Evolutionary conservation across 2,113 vertebrate genomes (phyloP), one percentile per base, ranked within the genome.

Genomic region (Clinocottus analis): DNA sequence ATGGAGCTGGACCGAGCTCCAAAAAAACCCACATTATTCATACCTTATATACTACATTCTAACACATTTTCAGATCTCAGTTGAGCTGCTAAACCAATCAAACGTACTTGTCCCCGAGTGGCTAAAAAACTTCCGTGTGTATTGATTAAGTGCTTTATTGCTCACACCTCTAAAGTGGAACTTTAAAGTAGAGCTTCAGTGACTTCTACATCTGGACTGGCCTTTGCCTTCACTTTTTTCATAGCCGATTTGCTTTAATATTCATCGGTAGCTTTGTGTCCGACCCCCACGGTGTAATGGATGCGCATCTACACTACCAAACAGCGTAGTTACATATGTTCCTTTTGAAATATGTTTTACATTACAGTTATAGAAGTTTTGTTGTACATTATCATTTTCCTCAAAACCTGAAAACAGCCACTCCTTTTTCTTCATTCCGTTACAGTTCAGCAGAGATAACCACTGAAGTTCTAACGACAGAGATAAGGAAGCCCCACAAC

Each of bases 1-100:
- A 75, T 62, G 83, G 72, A 72, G 69, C 31, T 63, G 70, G 53
- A 79, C 55, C 5, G 16, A 61, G 69, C 41, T 58, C 10, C n/a
- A 35, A 17, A 41, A 10, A 55, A 14, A 7, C 45, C 49, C 23
- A 31, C 9, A 41, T 13, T 17, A 29, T 9, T 37, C 5, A 4
- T 61, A 61, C 10, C 11, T 25, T 31, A 33, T n/a, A 25, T 47
- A 19, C 16, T 58, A 7, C 10, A 33, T 29, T 45, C 16, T 21
- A 21, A 56, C 35, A 71, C 14, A 59, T n/a, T 35, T 47, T 60
- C 13, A 72, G 41, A 61, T 45, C 58, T 25, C 29, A 62, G 70
- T 2, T 12, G 14, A 35, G 58, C 58, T 37, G 29, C 58, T 29
- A 68, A 35, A 51, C 5, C 33, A 37, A 37, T 62, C 5, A n/a